Conservation (phyloP, 1,140 invertebrate species). For the Aphaenogaster rudis region DNA sequence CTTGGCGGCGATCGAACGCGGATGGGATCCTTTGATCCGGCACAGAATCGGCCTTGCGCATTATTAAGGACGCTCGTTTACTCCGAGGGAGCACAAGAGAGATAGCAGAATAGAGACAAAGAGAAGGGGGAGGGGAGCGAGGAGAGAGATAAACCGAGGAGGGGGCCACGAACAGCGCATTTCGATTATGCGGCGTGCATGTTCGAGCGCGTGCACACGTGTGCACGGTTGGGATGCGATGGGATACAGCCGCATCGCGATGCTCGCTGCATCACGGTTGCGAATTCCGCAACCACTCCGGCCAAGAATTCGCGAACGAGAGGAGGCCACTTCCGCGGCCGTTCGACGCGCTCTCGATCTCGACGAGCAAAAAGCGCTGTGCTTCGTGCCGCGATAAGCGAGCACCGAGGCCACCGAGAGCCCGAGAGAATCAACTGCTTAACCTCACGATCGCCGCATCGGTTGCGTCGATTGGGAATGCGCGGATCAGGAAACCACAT, state of each 20-base stretch:
- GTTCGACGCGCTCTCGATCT: constrained; percentile 20
- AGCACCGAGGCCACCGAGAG: neutral
- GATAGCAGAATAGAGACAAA: neutral
- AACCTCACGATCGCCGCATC: neutral
- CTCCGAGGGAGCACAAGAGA: neutral
- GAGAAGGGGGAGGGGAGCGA: neutral
- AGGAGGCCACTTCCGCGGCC: constrained; percentile 18
- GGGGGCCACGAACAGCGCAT: constrained; percentile 31
- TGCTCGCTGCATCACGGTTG: constrained; percentile 35
- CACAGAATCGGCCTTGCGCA: constrained; percentile 69
- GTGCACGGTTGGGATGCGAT: constrained; percentile 20
- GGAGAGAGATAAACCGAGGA: constrained; percentile 9
- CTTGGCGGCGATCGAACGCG: constrained; percentile 55
- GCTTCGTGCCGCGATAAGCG: constrained; percentile 49
- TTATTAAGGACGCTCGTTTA: constrained; percentile 72
- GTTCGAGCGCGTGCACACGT: constrained; percentile 31
- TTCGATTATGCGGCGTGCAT: constrained; percentile 57
- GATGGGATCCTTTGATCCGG: constrained; percentile 65
- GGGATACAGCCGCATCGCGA: constrained; percentile 18
- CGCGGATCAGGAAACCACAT: neutral
- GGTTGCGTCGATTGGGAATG: constrained; percentile 6
- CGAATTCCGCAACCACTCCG: constrained; percentile 63
- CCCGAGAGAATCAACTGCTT: neutral
- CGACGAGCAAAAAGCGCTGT: constrained; percentile 26
- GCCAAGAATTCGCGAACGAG: constrained; percentile 58